Evolutionary conservation across 2,888 invertebrate species (phyloP), one percentile per base, ranked within the genome.

Genomic region (Diarsia dahlii): DNA sequence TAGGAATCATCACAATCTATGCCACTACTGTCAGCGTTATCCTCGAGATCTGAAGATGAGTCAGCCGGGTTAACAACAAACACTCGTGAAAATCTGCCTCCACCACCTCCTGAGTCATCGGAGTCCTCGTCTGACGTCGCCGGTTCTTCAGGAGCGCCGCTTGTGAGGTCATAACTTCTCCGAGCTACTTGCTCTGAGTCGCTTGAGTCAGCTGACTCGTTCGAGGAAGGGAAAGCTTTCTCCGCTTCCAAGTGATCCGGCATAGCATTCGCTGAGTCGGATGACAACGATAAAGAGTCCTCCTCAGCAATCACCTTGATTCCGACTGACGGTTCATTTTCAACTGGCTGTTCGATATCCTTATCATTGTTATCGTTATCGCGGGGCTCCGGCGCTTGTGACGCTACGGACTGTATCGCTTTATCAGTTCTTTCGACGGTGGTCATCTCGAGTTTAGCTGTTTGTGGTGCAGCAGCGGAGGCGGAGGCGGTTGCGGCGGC

Each of bases 51-150:
- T 0, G 97, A 97, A 4, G 97, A 97, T 12, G 97, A 97, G 70
- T 97, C 97, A 34, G 95, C 95, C 12, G 97, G 97, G 89, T 98
- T 98, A 34, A 98, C 97, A 1, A 98, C 97, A 90, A 98, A 98
- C 28, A 98, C 97, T 74, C 97, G 97, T 54, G 97, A 97, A 89
- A 98, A 98, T 69, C 94, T 91, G 3, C 95, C 95, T 90, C 96
- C 94, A 92, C 97, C 90, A 92, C 97, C 90, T 91, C 97, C 97
- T 0, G 97, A 96, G 81, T 97, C 96, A 52, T 95, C 96, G 0
- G 96, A 96, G 86, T 96, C 96, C 75, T 96, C 97, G 63, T 95
- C 95, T 0, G 97, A 92, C 6, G 97, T 96, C 62, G 95, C 95
- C 39, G 95, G 95, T 85, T 96, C 95, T 67, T 95, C 95, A 39